Evolutionary conservation across 2,888 invertebrate species (phyloP).

Genomic region (Arctia plantaginis): DNA sequence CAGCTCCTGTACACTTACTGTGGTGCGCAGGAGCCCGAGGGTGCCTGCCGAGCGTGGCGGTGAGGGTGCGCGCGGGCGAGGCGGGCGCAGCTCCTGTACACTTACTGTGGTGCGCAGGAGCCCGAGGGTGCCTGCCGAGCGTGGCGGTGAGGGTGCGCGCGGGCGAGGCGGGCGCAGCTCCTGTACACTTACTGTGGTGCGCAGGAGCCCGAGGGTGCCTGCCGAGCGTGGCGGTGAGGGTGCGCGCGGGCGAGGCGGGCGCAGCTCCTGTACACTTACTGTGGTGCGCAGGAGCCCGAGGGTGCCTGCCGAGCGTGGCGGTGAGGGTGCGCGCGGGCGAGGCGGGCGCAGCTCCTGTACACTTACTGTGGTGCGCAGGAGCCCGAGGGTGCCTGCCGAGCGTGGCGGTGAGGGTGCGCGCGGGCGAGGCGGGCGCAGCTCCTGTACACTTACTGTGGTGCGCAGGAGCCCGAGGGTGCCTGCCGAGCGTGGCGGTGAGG

Average conservation of each 20-base stretch:
- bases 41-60: background rate
- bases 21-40: background rate
- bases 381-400: background rate
- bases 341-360: background rate
- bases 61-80: background rate
- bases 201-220: background rate
- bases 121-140: background rate
- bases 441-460: slow-evolving; percentile 55
- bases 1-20: background rate
- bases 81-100: background rate
- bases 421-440: background rate
- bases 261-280: background rate
- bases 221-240: background rate
- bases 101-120: background rate
- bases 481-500: slow-evolving; percentile 47
- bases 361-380: background rate
- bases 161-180: background rate
- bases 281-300: background rate
- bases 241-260: background rate
- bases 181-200: background rate
- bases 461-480: slow-evolving; percentile 30
- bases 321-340: background rate
- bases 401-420: slow-evolving; percentile 1
- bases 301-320: background rate
- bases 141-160: background rate